These are phyloP conservation scores for Paelopatides confundens DNA, from an alignment of 53 echinoderm and acorn worm species.

Conservation along the genomic window DNA sequence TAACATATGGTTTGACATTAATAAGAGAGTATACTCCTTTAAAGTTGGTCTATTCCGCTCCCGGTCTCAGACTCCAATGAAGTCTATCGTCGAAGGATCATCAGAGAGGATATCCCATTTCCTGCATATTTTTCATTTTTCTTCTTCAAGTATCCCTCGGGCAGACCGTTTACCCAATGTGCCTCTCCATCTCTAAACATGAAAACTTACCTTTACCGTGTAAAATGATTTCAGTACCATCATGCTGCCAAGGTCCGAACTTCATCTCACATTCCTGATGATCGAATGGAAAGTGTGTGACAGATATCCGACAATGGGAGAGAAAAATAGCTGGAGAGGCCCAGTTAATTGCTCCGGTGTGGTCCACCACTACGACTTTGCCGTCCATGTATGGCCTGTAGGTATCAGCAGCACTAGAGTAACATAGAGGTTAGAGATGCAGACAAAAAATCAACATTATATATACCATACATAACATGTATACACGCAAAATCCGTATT, in stretches of 20 bases:
- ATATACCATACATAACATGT: too few species aligned
- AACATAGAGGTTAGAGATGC: not conserved
- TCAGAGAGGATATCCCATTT: not conserved
- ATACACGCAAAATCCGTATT: too few species aligned
- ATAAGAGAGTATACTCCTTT: too few species aligned
- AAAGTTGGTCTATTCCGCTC: not conserved
- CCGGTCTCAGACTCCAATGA: not conserved
- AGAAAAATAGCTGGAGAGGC: slow-evolving; percentile 84
- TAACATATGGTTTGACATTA: too few species aligned
- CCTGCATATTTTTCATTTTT: not conserved
- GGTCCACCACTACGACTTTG: slow-evolving; percentile 74
- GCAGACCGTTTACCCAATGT: not conserved
- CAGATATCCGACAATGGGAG: slow-evolving; percentile 78
- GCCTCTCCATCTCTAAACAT: not conserved
- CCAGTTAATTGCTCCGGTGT: slow-evolving; percentile 87
- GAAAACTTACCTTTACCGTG: slow-evolving; percentile 73
- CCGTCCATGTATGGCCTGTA: slow-evolving; percentile 74
- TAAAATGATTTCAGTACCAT: slow-evolving; percentile 73
- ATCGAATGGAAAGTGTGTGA: slow-evolving; percentile 90
- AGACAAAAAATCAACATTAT: too few species aligned
- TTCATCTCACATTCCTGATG: slow-evolving; percentile 79
- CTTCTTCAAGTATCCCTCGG: not conserved
- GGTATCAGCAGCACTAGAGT: slow-evolving; percentile 70
- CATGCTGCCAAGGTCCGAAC: slow-evolving; percentile 96
- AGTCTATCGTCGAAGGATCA: not conserved